These are phyloP conservation scores for Crocallis elinguaria DNA, from an alignment of 2,888 invertebrate genomes.

Conservation along the genomic window DNA sequence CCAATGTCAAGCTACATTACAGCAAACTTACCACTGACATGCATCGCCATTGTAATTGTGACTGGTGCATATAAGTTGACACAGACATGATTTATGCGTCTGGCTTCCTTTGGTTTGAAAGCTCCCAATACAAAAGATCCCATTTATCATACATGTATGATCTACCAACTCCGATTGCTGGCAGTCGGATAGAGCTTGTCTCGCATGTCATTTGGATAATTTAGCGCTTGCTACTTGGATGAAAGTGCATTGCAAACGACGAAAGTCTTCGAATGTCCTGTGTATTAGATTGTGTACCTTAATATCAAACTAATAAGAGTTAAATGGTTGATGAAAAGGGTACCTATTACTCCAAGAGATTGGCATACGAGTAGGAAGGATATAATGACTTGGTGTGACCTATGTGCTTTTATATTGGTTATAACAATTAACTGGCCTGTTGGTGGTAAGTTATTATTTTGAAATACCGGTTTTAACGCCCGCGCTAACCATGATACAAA, in stretches of 20 bases:
- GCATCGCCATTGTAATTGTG: conserved; percentile 5
- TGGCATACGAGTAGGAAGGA: not conserved
- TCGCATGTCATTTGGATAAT: conserved; percentile 62
- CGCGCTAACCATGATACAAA: no score
- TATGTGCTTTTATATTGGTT: not conserved
- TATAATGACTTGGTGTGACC: not conserved
- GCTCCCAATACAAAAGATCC: conserved; percentile 42
- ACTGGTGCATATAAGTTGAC: conserved; percentile 14
- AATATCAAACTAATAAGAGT: not conserved
- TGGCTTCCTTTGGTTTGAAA: conserved; percentile 22
- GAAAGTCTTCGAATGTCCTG: not conserved
- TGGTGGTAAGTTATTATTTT: not conserved
- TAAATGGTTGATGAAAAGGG: not conserved
- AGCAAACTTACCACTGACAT: not conserved
- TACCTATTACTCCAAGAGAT: not conserved
- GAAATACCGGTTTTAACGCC: no score
- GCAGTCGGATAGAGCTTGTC: conserved; percentile 42
- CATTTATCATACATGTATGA: conserved; percentile 42
- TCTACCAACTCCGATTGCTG: conserved; percentile 46
- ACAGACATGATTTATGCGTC: conserved; percentile 21
- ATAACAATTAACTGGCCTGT: no score
- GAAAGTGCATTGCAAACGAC: conserved; percentile 38
- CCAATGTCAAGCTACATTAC: no score
- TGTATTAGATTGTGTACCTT: conserved; percentile 2
- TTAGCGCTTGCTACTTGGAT: conserved; percentile 56